Percentiles rank a stretch among this genome's conserved stretches.
These are phyloP conservation scores for Polyommatus iphigenia DNA, from an alignment of 2,888 invertebrate species.

Conservation along the genomic window DNA sequence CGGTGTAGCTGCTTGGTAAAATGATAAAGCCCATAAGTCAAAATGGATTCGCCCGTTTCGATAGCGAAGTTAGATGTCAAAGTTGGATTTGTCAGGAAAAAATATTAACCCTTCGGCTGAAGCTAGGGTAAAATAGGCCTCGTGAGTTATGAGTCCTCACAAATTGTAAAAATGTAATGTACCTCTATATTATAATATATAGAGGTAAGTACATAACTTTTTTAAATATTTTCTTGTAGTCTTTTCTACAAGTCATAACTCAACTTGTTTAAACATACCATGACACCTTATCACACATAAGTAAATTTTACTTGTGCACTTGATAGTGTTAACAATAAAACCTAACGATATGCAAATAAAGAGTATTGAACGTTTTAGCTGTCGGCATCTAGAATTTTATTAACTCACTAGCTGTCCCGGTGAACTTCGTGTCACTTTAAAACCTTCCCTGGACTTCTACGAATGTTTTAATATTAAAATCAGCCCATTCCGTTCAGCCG, in stretches of 20 bases:
- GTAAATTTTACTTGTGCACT: constrained; percentile 8
- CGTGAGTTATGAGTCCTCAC: neutral
- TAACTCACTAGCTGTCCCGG: no score
- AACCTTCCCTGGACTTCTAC: no score
- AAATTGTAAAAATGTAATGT: neutral
- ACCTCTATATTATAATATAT: no score
- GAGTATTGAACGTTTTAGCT: neutral
- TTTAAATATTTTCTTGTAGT: no score
- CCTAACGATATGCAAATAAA: neutral
- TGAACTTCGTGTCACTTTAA: no score
- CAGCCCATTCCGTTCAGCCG: no score
- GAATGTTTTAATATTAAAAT: no score
- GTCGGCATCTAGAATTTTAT: neutral
- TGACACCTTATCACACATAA: neutral
- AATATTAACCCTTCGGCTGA: neutral
- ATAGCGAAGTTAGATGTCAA: no score
- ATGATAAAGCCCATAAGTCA: no score
- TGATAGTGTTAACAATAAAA: constrained; percentile 15
- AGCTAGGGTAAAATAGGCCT: neutral
- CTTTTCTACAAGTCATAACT: neutral
- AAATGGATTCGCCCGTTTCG: no score
- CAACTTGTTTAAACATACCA: neutral
- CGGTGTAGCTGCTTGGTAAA: neutral
- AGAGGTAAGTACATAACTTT: no score
- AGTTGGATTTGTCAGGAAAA: neutral